Conservation (phyloP, 2,888 invertebrate genomes). For the Odontothrips loti region DNA sequence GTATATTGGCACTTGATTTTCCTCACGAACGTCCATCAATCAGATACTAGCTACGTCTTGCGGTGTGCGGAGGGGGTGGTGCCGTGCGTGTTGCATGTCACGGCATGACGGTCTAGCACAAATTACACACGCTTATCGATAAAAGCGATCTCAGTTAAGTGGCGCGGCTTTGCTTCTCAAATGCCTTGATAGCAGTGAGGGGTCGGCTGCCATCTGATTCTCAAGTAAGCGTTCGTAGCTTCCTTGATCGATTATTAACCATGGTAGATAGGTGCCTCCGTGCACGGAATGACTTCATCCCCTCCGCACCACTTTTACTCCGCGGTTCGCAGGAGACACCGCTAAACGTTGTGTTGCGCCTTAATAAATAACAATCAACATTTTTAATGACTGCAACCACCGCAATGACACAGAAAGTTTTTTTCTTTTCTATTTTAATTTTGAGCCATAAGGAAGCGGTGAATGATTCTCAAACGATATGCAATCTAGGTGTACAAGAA, state of each 20-base stretch:
- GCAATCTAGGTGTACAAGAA: too few species aligned
- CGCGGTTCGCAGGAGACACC: too few species aligned
- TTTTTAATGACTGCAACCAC: too few species aligned
- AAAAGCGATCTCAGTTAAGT: not conserved
- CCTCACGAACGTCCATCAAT: too few species aligned
- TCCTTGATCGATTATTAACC: not conserved
- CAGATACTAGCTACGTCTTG: too few species aligned
- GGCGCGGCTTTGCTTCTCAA: not conserved
- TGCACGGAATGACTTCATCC: not conserved
- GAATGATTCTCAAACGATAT: too few species aligned
- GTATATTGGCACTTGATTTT: too few species aligned
- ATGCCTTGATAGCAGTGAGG: not conserved
- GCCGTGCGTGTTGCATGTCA: not conserved
- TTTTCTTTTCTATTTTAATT: too few species aligned
- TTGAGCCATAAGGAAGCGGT: too few species aligned
- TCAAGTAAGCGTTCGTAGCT: not conserved
- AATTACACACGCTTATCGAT: slow-evolving; percentile 2
- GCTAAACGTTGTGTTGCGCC: too few species aligned
- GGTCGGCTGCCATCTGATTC: not conserved
- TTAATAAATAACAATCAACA: too few species aligned
- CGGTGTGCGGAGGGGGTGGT: not conserved
- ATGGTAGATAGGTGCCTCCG: not conserved
- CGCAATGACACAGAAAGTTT: too few species aligned
- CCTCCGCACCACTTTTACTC: not conserved
- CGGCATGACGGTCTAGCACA: slow-evolving; percentile 4